phyloP scores from a whole-genome alignment of 2,888 invertebrate species.

The Anodontia alba region DNA sequence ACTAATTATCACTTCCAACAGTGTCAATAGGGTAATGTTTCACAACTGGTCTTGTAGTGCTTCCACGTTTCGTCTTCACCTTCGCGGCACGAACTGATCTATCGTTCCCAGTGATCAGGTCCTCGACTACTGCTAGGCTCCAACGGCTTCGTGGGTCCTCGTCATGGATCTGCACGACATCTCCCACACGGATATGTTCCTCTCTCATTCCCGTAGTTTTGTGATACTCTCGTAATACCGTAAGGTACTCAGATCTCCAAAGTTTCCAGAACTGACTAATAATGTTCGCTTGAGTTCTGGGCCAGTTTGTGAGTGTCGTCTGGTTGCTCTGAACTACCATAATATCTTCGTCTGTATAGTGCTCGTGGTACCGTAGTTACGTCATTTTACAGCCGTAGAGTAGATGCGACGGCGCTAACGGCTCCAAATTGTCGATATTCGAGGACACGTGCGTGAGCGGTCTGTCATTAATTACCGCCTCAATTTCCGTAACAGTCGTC shows the following conservation, averaged over 20 bases:
- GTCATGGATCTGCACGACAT: neutral
- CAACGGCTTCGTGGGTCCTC: neutral
- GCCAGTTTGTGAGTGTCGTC: neutral
- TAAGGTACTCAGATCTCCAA: neutral
- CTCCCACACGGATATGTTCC: too few relatives aligned
- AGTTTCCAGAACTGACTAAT: too few relatives aligned
- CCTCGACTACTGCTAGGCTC: neutral
- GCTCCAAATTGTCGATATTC: constrained; percentile 22
- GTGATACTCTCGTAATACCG: neutral
- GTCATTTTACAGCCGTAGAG: constrained; percentile 34
- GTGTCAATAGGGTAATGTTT: neutral
- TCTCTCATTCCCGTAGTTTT: neutral
- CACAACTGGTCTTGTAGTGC: neutral
- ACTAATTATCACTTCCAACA: too few relatives aligned
- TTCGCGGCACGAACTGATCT: neutral
- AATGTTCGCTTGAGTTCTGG: too few relatives aligned
- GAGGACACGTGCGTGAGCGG: constrained; percentile 47
- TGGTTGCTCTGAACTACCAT: neutral
- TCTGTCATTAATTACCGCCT: constrained; percentile 51
- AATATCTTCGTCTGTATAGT: neutral
- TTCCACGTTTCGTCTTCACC: neutral
- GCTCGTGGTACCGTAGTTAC: neutral
- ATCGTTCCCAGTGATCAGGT: neutral
- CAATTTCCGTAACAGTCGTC: constrained; percentile 54
- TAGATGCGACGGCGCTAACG: constrained; percentile 50